A percentile compares a stretch with the other conserved stretches of the same genome.
Conservation (phyloP, 2,888 invertebrate species). For the Apodemia duryi region DNA sequence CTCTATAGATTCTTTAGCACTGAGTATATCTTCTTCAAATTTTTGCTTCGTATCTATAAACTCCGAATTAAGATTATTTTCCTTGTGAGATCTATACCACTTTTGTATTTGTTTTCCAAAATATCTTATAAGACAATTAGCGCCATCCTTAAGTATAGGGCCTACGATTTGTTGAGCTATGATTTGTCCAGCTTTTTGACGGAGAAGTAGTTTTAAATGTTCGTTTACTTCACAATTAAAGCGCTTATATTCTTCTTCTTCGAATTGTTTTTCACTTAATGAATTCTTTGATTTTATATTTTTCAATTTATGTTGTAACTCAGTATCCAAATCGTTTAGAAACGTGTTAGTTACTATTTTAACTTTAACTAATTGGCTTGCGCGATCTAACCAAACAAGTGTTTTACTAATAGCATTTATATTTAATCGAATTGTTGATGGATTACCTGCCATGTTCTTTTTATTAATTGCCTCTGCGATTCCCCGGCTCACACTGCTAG, state of each 20-base stretch:
- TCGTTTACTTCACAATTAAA: slow-evolving; percentile 18
- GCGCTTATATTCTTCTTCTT: slow-evolving; percentile 10
- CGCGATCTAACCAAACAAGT: slow-evolving; percentile 18
- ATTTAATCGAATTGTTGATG: neutral
- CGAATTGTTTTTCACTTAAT: neutral
- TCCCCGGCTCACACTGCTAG: slow-evolving; percentile 15
- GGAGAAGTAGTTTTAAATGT: slow-evolving; percentile 15
- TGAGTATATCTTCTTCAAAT: slow-evolving; percentile 11
- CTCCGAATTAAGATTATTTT: slow-evolving; percentile 11
- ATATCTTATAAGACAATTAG: slow-evolving; percentile 7
- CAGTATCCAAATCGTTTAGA: slow-evolving; percentile 7
- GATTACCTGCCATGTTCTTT: neutral
- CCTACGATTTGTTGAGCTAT: slow-evolving; percentile 15
- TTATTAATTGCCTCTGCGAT: slow-evolving; percentile 15
- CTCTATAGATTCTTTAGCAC: neutral
- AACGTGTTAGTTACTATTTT: slow-evolving; percentile 7
- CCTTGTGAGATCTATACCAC: slow-evolving; percentile 11
- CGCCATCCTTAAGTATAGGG: slow-evolving; percentile 14
- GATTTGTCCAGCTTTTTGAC: slow-evolving; percentile 17
- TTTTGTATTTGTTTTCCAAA: slow-evolving; percentile 17
- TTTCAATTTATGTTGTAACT: slow-evolving; percentile 15
- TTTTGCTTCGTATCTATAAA: slow-evolving; percentile 10
- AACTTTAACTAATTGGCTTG: slow-evolving; percentile 7
- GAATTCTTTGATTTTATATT: neutral
- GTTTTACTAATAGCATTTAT: slow-evolving; percentile 15